phyloP scores from a whole-genome alignment of 2,113 vertebrate species.

The Pagrus major region DNA sequence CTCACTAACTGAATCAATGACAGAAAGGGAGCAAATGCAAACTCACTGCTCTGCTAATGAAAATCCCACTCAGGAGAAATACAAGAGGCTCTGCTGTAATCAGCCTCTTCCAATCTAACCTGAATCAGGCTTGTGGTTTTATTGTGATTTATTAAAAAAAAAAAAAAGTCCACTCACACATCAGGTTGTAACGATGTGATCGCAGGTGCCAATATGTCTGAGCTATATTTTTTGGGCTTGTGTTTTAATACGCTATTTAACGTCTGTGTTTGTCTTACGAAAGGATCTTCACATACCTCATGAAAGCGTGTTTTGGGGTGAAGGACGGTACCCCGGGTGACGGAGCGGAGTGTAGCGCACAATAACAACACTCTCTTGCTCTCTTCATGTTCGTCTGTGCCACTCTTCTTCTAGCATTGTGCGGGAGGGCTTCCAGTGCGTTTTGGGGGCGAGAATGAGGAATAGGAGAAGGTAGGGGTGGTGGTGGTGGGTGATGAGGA shows the following conservation, averaged over 20 bases:
- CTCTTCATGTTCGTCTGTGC: conserved; percentile 56
- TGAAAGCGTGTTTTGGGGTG: conserved; percentile 49
- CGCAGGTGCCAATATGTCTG: conserved; percentile 67
- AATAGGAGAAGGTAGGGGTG: conserved; percentile 43
- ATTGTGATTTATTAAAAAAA: conserved; percentile 39
- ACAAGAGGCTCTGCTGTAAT: conserved; percentile 45
- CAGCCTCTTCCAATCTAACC: conserved; percentile 59
- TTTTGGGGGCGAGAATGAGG: conserved; percentile 19
- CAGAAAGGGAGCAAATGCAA: conserved; percentile 64
- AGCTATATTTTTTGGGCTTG: conserved; percentile 45
- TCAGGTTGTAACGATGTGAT: conserved; percentile 50
- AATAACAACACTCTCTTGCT: conserved; percentile 40
- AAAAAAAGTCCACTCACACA: conserved; percentile 30
- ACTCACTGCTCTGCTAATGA: conserved; percentile 60
- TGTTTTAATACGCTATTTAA: conserved; percentile 59
- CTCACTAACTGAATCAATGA: conserved; percentile 65
- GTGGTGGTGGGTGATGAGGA: conserved; percentile 2
- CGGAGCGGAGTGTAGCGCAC: conserved; percentile 5
- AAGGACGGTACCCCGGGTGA: conserved; percentile 39
- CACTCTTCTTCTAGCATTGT: conserved; percentile 67
- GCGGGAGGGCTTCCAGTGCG: conserved; percentile 35
- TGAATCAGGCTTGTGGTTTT: conserved; percentile 69
- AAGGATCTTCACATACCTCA: conserved; percentile 72
- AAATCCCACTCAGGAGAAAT: conserved; percentile 71
- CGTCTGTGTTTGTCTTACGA: conserved; percentile 54